Evolutionary conservation across 2,888 invertebrate genomes (phyloP), one percentile per base, ranked within the genome.

Genomic region (Lottia scabra): DNA sequence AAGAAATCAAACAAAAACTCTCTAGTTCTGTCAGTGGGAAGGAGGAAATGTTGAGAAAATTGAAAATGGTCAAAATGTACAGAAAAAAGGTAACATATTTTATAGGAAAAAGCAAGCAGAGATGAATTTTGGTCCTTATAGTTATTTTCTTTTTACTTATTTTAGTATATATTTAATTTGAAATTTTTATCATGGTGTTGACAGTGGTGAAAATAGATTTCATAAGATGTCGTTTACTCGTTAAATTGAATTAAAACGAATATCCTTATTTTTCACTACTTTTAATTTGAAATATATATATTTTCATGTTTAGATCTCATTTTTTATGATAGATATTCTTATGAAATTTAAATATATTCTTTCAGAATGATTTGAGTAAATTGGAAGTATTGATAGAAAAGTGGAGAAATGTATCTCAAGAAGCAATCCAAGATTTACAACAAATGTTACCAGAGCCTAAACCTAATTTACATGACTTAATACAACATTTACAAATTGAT

Each of bases 21-120:
- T 8, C 38, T 38, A 38, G 38, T 38, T 38, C 8, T 38, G 38
- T 38, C 38, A 10, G 38, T 38, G 72, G 76, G 23, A 80, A 79
- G 66, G 77, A 80, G 23, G 85, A 85, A 67, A 73, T 62, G 12
- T 70, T 83, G 16, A 75, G 85, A 48, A 84, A 84, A 71, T 73
- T 85, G 23, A 81, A 78, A 67, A 84, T 85, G 83, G 85, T 84
- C 23, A 82, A 83, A 62, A 81, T 82, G 77, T 85, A 85, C 68
- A 77, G 83, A 68, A 70, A 78, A 67, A 85, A 85, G 83, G 85
- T 85, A 38, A 38, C 10, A 38, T 10, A 38, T 38, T 38, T 1
- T 2, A 10, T 8, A 30, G 1, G 38, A 10, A 38, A 38, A 38
- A 10, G 10, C 38, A 38, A 6, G 8, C 10, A 8, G 3, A 10